These are phyloP conservation scores for Drosophila demipolita DNA, from an alignment of 2,888 invertebrate species.

Conservation along the genomic window DNA sequence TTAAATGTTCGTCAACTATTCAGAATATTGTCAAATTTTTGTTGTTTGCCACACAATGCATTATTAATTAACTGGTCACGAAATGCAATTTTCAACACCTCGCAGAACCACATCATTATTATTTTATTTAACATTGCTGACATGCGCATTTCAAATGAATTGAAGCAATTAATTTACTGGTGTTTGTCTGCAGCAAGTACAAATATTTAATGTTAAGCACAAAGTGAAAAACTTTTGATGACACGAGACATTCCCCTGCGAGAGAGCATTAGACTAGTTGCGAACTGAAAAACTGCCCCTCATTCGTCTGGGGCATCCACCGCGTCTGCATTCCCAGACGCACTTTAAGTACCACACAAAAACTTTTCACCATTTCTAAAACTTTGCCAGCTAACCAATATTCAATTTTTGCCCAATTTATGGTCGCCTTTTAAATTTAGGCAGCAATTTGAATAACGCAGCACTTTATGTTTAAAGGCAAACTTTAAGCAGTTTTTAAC, in stretches of 20 bases:
- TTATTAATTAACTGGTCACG: slow-evolving; percentile 26
- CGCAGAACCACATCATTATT: slow-evolving; percentile 3
- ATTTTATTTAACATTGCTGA: not conserved
- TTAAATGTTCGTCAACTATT: slow-evolving; percentile 12
- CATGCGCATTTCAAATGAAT: not conserved
- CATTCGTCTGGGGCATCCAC: not conserved
- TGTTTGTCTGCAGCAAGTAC: not conserved
- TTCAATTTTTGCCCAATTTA: slow-evolving; percentile 11
- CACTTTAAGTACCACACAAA: slow-evolving; percentile 25
- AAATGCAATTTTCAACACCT: slow-evolving; percentile 1
- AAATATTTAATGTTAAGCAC: slow-evolving; percentile 19
- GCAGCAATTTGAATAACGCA: slow-evolving; percentile 1
- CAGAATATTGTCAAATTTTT: not conserved
- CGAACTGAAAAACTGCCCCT: not conserved
- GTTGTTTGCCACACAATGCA: slow-evolving; percentile 2
- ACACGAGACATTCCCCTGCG: slow-evolving; percentile 4
- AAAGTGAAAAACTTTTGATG: slow-evolving; percentile 35
- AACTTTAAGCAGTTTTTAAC: not conserved
- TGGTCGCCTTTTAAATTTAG: not conserved
- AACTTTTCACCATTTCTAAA: slow-evolving; percentile 51
- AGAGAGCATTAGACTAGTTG: slow-evolving; percentile 5
- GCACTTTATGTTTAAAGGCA: not conserved
- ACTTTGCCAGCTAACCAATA: slow-evolving; percentile 22
- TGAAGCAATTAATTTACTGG: slow-evolving; percentile 10
- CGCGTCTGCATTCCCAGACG: slow-evolving; percentile 64